Percentiles rank a stretch among this genome's conserved stretches.
These are phyloP conservation scores for Choristoneura rosaceana DNA, from an alignment of 2,888 invertebrate genomes.

Conservation along the genomic window DNA sequence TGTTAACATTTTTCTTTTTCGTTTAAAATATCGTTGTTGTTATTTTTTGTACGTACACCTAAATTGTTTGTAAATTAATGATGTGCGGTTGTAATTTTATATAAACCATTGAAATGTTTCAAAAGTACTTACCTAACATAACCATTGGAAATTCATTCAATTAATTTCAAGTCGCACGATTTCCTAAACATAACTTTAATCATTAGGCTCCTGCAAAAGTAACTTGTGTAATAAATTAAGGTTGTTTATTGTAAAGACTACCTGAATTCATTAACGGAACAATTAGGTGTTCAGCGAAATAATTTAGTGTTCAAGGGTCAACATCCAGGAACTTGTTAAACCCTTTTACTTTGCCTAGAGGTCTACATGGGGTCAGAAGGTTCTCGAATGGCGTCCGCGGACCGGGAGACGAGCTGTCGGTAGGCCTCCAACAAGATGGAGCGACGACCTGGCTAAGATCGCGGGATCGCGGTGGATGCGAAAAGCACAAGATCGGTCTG, in stretches of 20 bases:
- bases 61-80: too few relatives aligned
- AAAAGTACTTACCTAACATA: conserved; percentile 7
- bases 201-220: conserved; percentile 28
- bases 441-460: too few relatives aligned
- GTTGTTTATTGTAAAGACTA: conserved; percentile 27
- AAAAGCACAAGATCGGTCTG: too few relatives aligned
- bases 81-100: too few relatives aligned
- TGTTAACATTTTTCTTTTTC: neutral
- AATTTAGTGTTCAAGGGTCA: conserved; percentile 14
- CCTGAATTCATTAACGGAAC: conserved; percentile 25
- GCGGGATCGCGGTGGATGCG: too few relatives aligned
- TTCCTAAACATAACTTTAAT: conserved; percentile 23
- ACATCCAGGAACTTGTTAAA: neutral
- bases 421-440: too few relatives aligned
- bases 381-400: too few relatives aligned
- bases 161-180: conserved; percentile 6
- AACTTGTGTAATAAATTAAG: conserved; percentile 31
- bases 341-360: too few relatives aligned
- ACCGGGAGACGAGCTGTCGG: too few relatives aligned
- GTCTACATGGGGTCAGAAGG: too few relatives aligned
- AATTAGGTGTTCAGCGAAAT: conserved; percentile 21
- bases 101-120: neutral
- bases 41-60: too few relatives aligned
- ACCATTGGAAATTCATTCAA: conserved; percentile 8
- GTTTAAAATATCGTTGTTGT: too few relatives aligned